Percentiles rank a stretch among this genome's conserved stretches.
phyloP scores from a whole-genome alignment of 2,113 vertebrate genomes.

The Ptychochromis oligacanthus region DNA sequence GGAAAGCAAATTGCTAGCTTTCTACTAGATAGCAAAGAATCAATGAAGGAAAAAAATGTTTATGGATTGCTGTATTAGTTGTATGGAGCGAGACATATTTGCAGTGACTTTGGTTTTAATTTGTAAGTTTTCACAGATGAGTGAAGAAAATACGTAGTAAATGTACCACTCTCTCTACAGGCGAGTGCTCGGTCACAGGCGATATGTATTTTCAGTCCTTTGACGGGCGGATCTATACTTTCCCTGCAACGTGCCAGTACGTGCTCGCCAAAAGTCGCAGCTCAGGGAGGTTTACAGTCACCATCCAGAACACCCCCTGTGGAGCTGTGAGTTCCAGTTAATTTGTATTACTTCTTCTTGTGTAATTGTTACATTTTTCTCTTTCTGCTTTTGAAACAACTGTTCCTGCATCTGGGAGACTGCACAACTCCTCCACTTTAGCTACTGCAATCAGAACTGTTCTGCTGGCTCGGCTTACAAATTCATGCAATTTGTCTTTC shows the following conservation, averaged over 20 bases:
- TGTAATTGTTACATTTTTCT: neutral
- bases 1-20: neutral
- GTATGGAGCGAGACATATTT: neutral
- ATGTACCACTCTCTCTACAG: conserved; percentile 66
- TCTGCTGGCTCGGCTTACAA: conserved; percentile 14
- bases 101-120: neutral
- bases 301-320: conserved; percentile 90
- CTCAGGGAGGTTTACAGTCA: conserved; percentile 87
- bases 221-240: conserved; percentile 90
- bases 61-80: neutral
- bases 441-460: neutral
- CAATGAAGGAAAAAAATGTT: neutral
- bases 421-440: neutral
- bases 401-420: neutral
- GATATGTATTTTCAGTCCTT: conserved; percentile 93
- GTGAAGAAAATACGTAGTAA: neutral
- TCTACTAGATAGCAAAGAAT: too few species aligned
- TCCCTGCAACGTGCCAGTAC: conserved; percentile 91
- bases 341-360: neutral
- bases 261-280: conserved; percentile 90
- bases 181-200: conserved; percentile 94
- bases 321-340: conserved; percentile 83
- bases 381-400: neutral
- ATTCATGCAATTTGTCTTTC: conserved; percentile 34
- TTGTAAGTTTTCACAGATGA: too few species aligned